Percentiles rank a stretch among this genome's conserved stretches.
These are phyloP conservation scores for Agelas oroides DNA, from an alignment of 37 sponge, comb jelly and placozoan species.

Conservation along the genomic window DNA sequence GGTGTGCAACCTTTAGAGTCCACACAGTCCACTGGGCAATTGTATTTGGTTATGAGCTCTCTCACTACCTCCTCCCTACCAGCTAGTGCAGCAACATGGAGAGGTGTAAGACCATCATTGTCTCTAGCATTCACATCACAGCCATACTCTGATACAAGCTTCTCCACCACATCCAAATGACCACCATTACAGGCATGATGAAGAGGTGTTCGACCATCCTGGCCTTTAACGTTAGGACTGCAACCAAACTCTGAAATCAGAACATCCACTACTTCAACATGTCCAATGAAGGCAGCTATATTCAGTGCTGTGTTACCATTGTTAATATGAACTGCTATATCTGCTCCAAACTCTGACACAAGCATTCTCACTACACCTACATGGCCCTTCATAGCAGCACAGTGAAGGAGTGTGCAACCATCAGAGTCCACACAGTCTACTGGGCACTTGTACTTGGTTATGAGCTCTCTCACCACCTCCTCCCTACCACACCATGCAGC, in stretches of 20 bases:
- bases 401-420: too few species aligned
- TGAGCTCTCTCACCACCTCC: too few species aligned
- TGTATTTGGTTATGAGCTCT: not conserved
- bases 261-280: not conserved
- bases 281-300: not conserved
- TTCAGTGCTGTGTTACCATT: not conserved
- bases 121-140: not conserved
- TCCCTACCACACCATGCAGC: too few species aligned
- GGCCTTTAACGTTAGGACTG: not conserved
- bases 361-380: too few species aligned
- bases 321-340: not conserved
- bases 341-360: not conserved
- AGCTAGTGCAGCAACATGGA: not conserved
- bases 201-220: not conserved
- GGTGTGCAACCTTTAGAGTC: not conserved
- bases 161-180: not conserved
- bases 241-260: not conserved
- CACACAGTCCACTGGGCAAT: not conserved
- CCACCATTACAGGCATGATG: not conserved
- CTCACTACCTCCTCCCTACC: not conserved
- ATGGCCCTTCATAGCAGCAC: too few species aligned
- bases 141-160: slow-evolving; percentile 7
- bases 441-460: too few species aligned
- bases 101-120: not conserved
- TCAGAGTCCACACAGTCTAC: too few species aligned